phyloP scores from a whole-genome alignment of 2,888 invertebrate genomes.

The Deroplatys truncata region DNA sequence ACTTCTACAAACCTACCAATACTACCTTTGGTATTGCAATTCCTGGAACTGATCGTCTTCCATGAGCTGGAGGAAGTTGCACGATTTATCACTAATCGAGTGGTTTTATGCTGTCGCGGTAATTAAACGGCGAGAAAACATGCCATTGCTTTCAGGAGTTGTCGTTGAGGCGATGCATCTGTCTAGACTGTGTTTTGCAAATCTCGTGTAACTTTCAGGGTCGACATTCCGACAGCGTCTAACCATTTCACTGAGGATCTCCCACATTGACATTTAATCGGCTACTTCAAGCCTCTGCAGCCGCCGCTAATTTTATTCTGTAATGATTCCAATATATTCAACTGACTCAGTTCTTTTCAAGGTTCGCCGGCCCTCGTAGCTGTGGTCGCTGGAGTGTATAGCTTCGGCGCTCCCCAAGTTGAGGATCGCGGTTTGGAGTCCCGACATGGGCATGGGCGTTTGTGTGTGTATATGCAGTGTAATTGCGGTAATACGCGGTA shows the following conservation, averaged over 20 bases:
- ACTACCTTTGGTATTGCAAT: background rate
- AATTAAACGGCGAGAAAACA: background rate
- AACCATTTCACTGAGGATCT: background rate
- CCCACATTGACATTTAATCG: no score
- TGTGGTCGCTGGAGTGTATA: no score
- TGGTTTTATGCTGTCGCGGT: background rate
- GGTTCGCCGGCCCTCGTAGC: no score
- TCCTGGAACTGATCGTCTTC: background rate
- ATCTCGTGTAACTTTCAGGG: background rate
- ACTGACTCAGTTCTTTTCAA: no score
- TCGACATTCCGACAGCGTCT: background rate
- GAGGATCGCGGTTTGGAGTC: no score
- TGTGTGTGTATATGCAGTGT: no score
- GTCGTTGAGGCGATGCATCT: background rate
- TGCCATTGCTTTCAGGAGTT: background rate
- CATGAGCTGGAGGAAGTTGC: background rate
- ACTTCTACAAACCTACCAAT: background rate
- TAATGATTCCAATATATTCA: no score
- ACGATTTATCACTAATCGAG: background rate
- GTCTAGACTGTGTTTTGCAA: background rate
- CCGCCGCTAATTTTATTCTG: no score
- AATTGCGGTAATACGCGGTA: no score
- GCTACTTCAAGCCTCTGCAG: no score
- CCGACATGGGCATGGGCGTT: no score
- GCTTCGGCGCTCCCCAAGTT: no score